A percentile compares a stretch with the other conserved stretches of the same genome.
These are phyloP conservation scores for Siphamia tubifer DNA, from an alignment of 2,113 vertebrate species.

Conservation along the genomic window DNA sequence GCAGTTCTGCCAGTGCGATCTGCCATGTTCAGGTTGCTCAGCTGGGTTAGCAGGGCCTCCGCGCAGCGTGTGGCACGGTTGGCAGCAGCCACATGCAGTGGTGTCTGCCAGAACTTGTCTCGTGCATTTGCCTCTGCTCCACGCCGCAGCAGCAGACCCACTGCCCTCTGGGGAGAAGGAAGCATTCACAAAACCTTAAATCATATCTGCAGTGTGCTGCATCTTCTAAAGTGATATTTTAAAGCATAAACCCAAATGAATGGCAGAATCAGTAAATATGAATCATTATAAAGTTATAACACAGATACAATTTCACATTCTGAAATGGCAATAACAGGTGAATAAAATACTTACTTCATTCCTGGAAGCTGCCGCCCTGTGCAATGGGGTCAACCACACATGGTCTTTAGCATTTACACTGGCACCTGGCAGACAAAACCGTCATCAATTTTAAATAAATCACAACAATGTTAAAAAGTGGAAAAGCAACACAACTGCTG, in stretches of 20 bases:
- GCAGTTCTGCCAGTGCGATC: conserved; percentile 93
- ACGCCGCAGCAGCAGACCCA: conserved; percentile 90
- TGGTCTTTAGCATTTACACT: conserved; percentile 96
- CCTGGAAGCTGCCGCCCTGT: conserved; percentile 92
- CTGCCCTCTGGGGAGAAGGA: conserved; percentile 82
- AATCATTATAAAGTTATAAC: background rate
- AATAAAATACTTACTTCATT: conserved; percentile 83
- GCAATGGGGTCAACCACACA: conserved; percentile 93
- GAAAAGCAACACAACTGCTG: background rate
- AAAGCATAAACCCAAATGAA: background rate
- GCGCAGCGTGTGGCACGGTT: conserved; percentile 93
- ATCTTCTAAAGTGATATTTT: conserved; percentile 2
- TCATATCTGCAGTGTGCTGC: background rate
- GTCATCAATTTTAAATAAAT: background rate
- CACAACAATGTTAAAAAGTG: background rate
- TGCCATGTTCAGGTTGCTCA: conserved; percentile 90
- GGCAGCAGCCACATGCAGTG: conserved; percentile 93
- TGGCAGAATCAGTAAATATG: background rate
- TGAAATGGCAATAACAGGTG: background rate
- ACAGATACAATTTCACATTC: conserved; percentile 2
- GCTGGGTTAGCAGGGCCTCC: conserved; percentile 86
- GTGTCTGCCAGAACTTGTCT: conserved; percentile 96
- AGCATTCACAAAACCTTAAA: background rate
- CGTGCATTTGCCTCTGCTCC: conserved; percentile 92
- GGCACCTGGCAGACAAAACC: conserved; percentile 82